phyloP scores from a whole-genome alignment of 2,888 invertebrate species.

The Temnothorax ravouxi region DNA sequence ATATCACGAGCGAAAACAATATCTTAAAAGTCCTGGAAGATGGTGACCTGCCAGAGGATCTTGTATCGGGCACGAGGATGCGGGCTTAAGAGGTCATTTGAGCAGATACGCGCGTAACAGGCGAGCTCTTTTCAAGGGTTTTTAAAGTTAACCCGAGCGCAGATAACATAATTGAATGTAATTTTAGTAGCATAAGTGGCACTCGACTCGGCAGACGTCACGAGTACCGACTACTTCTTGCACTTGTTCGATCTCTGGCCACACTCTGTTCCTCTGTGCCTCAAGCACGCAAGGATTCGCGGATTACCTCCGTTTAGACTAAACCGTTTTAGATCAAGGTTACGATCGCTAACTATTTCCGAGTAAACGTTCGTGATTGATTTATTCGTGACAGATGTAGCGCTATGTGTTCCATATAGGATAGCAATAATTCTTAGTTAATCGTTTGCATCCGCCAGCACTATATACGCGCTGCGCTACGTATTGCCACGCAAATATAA shows the following conservation, averaged over 20 bases:
- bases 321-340: conserved; percentile 77
- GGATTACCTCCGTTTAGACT: conserved; percentile 62
- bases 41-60: conserved; percentile 59
- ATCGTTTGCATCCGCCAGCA: not conserved
- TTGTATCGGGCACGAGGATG: conserved; percentile 71
- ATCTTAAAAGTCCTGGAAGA: conserved; percentile 11
- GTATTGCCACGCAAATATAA: not conserved
- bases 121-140: conserved; percentile 80
- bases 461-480: not conserved
- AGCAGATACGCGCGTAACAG: conserved; percentile 77
- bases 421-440: conserved; percentile 49
- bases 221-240: conserved; percentile 82
- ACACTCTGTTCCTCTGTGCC: conserved; percentile 68
- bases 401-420: conserved; percentile 1
- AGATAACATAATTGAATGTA: conserved; percentile 86
- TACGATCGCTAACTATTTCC: conserved; percentile 51
- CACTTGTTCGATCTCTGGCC: conserved; percentile 80
- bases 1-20: not conserved
- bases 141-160: conserved; percentile 83
- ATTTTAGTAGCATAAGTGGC: conserved; percentile 86
- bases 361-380: conserved; percentile 41
- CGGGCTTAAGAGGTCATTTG: conserved; percentile 79
- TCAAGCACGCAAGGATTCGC: conserved; percentile 62
- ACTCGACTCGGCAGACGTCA: conserved; percentile 86
- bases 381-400: conserved; percentile 43